These are phyloP conservation scores for Elephantulus edwardii DNA, from an alignment of 2,113 vertebrate genomes.

Conservation along the genomic window DNA sequence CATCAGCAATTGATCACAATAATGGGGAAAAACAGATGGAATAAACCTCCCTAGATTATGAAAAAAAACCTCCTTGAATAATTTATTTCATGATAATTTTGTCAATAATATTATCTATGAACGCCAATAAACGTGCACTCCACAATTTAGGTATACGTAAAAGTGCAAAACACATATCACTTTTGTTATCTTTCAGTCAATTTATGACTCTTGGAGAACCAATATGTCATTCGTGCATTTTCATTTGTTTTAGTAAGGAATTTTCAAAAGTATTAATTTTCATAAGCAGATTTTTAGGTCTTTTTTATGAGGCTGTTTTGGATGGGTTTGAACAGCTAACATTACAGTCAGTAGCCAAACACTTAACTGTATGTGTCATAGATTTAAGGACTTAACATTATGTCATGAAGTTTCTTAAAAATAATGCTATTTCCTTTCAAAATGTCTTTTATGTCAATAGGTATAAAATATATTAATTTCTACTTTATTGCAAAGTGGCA, in stretches of 20 bases:
- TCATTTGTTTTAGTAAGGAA: no score
- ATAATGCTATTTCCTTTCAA: not conserved
- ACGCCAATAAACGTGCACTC: not conserved
- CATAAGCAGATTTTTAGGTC: not conserved
- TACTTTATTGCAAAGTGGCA: not conserved
- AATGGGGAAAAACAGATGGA: not conserved
- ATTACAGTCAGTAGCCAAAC: not conserved
- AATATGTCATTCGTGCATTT: not conserved
- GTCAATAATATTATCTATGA: not conserved
- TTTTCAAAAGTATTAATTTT: not conserved
- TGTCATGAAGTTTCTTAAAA: not conserved
- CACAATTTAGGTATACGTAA: not conserved
- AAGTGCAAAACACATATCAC: not conserved
- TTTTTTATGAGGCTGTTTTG: not conserved
- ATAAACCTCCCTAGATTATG: not conserved
- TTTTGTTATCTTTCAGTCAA: not conserved
- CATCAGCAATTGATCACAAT: not conserved
- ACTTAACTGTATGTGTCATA: not conserved
- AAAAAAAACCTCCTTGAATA: not conserved
- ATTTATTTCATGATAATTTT: not conserved
- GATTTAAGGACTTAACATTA: not conserved
- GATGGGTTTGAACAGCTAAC: not conserved
- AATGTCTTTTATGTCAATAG: not conserved
- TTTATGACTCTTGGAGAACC: not conserved
- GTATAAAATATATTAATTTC: not conserved